Percentiles rank a stretch among this genome's conserved stretches.
Conservation (phyloP, 2,113 vertebrate species). For the Alethe diademata region DNA sequence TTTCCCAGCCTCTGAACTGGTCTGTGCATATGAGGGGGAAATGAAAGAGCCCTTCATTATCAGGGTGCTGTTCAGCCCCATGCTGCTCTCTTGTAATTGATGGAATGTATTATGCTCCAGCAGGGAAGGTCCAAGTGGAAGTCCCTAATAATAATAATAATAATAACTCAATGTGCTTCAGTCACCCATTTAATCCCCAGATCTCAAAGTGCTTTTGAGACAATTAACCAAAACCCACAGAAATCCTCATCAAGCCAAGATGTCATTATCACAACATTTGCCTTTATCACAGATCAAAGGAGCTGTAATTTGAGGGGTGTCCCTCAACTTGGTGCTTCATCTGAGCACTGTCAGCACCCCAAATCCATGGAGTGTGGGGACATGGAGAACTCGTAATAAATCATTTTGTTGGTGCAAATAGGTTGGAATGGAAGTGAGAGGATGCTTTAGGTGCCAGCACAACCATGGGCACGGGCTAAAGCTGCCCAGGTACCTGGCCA, state of each 20-base stretch:
- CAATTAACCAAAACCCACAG: not conserved
- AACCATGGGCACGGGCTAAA: not conserved
- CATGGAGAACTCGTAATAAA: fast-evolving
- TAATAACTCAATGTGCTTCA: not conserved
- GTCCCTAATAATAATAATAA: not conserved
- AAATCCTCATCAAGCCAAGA: not conserved
- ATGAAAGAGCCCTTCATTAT: slow-evolving; percentile 40
- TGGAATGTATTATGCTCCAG: slow-evolving; percentile 11
- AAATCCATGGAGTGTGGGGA: not conserved
- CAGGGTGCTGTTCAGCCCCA: not conserved
- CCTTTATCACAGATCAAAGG: not conserved
- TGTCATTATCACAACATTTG: not conserved
- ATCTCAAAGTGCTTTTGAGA: not conserved
- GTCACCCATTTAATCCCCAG: not conserved
- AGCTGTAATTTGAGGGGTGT: not conserved
- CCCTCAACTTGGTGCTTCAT: not conserved
- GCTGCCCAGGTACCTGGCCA: not conserved
- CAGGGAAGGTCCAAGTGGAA: not conserved
- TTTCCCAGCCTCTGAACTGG: slow-evolving; percentile 18
- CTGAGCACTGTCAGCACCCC: not conserved
- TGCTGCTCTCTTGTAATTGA: not conserved
- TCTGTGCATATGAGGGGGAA: not conserved
- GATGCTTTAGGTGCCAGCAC: not conserved
- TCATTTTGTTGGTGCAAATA: fast-evolving
- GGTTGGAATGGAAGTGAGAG: not conserved